A percentile compares a stretch with the other conserved stretches of the same genome.
Evolutionary conservation across 2,113 vertebrate species (phyloP).

Genomic region (Podocnemis expansa): DNA sequence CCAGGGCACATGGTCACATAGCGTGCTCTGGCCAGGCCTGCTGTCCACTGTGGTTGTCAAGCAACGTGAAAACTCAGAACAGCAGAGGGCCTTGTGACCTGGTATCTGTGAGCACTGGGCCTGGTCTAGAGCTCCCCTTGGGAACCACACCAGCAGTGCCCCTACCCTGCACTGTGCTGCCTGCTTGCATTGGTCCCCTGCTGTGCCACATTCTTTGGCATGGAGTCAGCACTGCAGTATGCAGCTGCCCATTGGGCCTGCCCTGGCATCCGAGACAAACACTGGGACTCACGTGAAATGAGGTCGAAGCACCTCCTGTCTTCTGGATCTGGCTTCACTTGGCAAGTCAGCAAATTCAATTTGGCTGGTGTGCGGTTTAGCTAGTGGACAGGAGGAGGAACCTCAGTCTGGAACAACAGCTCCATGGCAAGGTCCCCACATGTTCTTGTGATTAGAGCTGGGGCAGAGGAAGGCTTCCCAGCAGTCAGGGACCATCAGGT

Average conservation of each 20-base stretch:
- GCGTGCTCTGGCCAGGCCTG: neutral
- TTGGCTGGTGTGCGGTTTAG: constrained; percentile 72
- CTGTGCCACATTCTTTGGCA: neutral
- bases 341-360: constrained; percentile 80
- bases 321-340: constrained; percentile 77
- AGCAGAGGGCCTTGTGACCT: neutral
- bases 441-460: neutral
- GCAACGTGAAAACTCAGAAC: neutral
- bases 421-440: neutral
- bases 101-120: neutral
- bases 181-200: fast-evolving
- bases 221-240: neutral
- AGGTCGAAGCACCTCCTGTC: constrained; percentile 81
- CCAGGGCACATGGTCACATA: neutral
- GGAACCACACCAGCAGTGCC: neutral
- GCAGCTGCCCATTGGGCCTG: fast-evolving
- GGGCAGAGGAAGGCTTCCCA: neutral
- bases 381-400: constrained; percentile 34
- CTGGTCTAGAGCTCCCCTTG: neutral
- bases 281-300: constrained; percentile 73
- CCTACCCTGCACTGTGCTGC: neutral
- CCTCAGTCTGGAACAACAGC: neutral
- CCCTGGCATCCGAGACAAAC: neutral
- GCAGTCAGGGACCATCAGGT: neutral
- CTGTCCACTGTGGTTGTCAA: neutral